A percentile compares a stretch with the other conserved stretches of the same genome.
These are phyloP conservation scores for Ivindomyrus marchei DNA, from an alignment of 2,113 vertebrate species.

Conservation along the genomic window DNA sequence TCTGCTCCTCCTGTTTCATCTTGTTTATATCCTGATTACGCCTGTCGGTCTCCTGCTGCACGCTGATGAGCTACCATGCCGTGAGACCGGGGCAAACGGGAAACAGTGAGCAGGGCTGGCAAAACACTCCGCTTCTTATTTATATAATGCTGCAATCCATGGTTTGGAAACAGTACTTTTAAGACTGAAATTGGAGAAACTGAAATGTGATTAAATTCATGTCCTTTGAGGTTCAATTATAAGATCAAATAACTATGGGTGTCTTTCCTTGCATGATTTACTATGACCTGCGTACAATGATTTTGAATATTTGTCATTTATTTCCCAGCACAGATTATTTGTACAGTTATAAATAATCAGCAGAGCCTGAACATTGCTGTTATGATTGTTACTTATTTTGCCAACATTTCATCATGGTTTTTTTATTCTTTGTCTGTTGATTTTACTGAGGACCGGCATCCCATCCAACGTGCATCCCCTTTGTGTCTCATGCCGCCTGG, in stretches of 20 bases:
- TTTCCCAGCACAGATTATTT: not conserved
- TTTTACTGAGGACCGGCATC: not conserved
- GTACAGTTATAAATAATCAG: not conserved
- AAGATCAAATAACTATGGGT: not conserved
- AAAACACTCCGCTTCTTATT: not conserved
- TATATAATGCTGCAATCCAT: not conserved
- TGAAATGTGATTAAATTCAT: not conserved
- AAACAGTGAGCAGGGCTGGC: not conserved
- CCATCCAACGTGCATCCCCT: not conserved
- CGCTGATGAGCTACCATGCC: constrained; percentile 62
- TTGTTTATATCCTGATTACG: constrained; percentile 54
- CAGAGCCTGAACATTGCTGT: not conserved
- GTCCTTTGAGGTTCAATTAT: not conserved
- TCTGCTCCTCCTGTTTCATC: constrained; percentile 70
- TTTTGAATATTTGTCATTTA: not conserved
- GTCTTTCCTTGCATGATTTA: not conserved
- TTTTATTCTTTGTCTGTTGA: not conserved
- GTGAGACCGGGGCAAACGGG: not conserved
- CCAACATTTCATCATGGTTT: not conserved
- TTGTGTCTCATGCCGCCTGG: not conserved
- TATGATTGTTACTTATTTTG: not conserved
- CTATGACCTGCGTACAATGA: not conserved
- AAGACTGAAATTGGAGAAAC: not conserved
- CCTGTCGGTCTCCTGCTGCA: constrained; percentile 77
- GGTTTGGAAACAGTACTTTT: not conserved